phyloP scores from a whole-genome alignment of 2,888 invertebrate species.

The Tetragnatha montana region DNA sequence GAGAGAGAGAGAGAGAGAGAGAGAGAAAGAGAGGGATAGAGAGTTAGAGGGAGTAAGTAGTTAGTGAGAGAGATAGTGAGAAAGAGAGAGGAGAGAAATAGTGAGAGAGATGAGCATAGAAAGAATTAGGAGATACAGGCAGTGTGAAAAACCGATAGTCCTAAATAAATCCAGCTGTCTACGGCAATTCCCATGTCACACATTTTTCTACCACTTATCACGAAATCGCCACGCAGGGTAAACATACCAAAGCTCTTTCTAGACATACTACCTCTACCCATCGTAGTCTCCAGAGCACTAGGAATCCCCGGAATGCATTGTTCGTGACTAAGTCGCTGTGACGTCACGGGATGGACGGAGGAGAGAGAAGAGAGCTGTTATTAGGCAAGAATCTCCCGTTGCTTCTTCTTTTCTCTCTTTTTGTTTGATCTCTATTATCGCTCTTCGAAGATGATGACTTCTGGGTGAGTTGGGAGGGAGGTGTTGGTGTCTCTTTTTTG shows the following conservation, averaged over 20 bases:
- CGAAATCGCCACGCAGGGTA: neutral
- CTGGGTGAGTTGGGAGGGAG: neutral
- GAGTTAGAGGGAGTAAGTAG: too few relatives aligned
- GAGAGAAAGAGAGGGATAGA: too few relatives aligned
- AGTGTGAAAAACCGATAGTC: neutral
- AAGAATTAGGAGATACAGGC: too few relatives aligned
- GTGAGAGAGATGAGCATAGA: too few relatives aligned
- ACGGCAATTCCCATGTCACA: neutral
- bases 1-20: too few relatives aligned
- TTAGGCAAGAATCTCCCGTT: slow-evolving; percentile 33
- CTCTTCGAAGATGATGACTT: slow-evolving; percentile 1
- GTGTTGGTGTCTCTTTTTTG: neutral
- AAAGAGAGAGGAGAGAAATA: too few relatives aligned
- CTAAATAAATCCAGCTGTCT: neutral
- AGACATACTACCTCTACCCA: neutral
- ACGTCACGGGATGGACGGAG: slow-evolving; percentile 28
- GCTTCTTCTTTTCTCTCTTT: slow-evolving; percentile 2
- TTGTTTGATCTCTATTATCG: neutral
- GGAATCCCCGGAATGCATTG: slow-evolving; percentile 64
- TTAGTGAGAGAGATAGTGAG: too few relatives aligned
- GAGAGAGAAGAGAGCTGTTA: slow-evolving; percentile 24
- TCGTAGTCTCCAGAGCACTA: slow-evolving; percentile 15
- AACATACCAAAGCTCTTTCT: neutral
- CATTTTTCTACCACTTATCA: neutral
- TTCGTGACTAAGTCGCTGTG: slow-evolving; percentile 57